These are phyloP conservation scores for Allygus modestus DNA, from an alignment of 2,888 invertebrate species.

Conservation along the genomic window DNA sequence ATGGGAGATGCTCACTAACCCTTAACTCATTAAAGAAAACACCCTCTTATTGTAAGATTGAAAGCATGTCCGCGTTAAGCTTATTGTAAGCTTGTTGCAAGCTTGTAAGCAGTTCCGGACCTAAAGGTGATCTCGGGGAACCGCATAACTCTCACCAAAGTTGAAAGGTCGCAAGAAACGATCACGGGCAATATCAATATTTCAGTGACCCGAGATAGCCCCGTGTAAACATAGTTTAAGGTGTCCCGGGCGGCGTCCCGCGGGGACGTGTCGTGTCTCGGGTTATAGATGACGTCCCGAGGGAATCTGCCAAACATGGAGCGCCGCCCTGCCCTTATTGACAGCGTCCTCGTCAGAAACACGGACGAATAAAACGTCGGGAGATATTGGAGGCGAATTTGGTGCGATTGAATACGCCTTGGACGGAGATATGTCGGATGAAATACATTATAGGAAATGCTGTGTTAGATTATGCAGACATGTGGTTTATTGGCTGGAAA, in stretches of 20 bases:
- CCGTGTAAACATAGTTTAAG: constrained; percentile 45
- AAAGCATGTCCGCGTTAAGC: no score
- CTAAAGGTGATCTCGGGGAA: not conserved
- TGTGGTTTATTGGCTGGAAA: constrained; percentile 5
- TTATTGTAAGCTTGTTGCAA: not conserved
- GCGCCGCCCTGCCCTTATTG: not conserved
- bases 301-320: constrained; percentile 25
- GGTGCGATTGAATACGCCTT: not conserved
- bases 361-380: not conserved
- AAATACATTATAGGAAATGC: not conserved
- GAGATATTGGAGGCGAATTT: constrained; percentile 38
- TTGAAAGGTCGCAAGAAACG: constrained; percentile 47
- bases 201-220: constrained; percentile 33
- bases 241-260: constrained; percentile 6
- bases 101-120: not conserved
- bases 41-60: no score
- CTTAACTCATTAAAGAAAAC: no score
- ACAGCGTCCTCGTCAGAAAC: constrained; percentile 16
- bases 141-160: constrained; percentile 30
- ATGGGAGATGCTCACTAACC: no score
- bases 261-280: not conserved
- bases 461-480: constrained; percentile 20
- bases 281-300: constrained; percentile 13
- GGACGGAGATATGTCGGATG: not conserved
- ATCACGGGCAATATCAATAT: constrained; percentile 33